phyloP scores from a whole-genome alignment of 2,888 invertebrate genomes.

The Coenonympha glycerion region DNA sequence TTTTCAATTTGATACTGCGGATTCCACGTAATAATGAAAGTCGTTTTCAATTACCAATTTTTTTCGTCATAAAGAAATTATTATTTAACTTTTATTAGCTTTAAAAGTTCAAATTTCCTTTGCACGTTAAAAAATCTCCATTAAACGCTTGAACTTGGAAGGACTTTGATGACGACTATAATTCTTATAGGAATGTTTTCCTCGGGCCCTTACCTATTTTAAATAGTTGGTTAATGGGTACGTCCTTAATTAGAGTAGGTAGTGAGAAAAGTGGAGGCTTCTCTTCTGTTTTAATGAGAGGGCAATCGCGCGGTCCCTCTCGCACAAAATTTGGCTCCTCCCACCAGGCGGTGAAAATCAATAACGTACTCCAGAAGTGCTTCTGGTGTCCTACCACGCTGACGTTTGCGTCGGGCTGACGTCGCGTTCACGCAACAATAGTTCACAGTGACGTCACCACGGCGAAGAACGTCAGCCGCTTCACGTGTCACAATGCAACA shows the following conservation, averaged over 20 bases:
- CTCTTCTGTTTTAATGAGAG: slow-evolving; percentile 71
- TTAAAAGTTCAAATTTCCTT: slow-evolving; percentile 8
- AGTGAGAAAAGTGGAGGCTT: slow-evolving; percentile 62
- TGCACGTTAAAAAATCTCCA: slow-evolving; percentile 6
- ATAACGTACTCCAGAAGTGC: slow-evolving; percentile 73
- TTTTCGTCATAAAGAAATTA: slow-evolving; percentile 3
- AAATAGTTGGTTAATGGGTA: slow-evolving; percentile 74
- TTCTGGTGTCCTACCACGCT: slow-evolving; percentile 66
- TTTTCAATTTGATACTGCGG: too few relatives aligned
- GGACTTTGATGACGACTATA: slow-evolving; percentile 50
- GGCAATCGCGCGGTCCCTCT: slow-evolving; percentile 72
- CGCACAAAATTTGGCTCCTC: slow-evolving; percentile 70
- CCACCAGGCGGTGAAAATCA: slow-evolving; percentile 73
- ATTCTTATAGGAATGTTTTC: slow-evolving; percentile 63
- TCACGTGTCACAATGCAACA: neutral
- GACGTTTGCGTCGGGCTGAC: slow-evolving; percentile 52
- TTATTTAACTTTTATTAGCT: neutral
- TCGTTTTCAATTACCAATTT: neutral
- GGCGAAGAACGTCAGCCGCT: slow-evolving; percentile 7
- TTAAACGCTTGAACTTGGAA: slow-evolving; percentile 18
- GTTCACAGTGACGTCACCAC: slow-evolving; percentile 27
- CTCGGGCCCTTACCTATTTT: slow-evolving; percentile 64
- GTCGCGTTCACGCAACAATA: slow-evolving; percentile 38
- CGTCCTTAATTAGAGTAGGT: slow-evolving; percentile 73
- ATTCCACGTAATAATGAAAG: too few relatives aligned